phyloP scores from a whole-genome alignment of 2,888 invertebrate species.

The Idaea dimidiata region DNA sequence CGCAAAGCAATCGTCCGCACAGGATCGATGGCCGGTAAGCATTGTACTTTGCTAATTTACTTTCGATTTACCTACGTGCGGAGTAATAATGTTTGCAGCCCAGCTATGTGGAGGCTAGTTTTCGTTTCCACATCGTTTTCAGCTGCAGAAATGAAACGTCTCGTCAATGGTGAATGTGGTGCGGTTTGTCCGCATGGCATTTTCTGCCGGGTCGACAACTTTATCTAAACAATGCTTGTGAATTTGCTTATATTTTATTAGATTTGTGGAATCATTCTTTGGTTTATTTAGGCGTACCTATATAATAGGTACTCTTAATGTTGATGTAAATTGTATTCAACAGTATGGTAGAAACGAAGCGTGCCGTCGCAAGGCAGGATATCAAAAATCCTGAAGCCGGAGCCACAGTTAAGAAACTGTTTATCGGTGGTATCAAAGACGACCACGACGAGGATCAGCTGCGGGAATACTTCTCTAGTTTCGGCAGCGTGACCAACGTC shows the following conservation, averaged over 20 bases:
- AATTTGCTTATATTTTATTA: neutral
- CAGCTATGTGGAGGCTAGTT: constrained; percentile 63
- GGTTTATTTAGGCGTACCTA: constrained; percentile 3
- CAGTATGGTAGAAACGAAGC: constrained; percentile 96
- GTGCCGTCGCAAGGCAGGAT: constrained; percentile 96
- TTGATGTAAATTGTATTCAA: constrained; percentile 11
- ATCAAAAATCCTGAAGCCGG: constrained; percentile 96
- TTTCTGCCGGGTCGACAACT: constrained; percentile 69
- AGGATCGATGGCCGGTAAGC: constrained; percentile 91
- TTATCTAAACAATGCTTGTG: neutral
- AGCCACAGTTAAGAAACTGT: constrained; percentile 95
- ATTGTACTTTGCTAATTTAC: neutral
- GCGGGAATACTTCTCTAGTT: constrained; percentile 90
- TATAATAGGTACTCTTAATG: too few relatives aligned
- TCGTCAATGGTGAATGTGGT: constrained; percentile 71
- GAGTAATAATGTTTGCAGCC: constrained; percentile 51
- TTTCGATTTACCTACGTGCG: constrained; percentile 5
- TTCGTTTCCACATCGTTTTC: constrained; percentile 70
- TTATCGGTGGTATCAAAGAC: constrained; percentile 96
- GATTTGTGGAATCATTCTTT: neutral
- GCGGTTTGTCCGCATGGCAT: constrained; percentile 60
- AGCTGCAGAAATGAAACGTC: constrained; percentile 63
- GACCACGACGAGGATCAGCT: constrained; percentile 96
- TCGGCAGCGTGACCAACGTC: constrained; percentile 90
- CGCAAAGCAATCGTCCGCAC: constrained; percentile 94